These are phyloP conservation scores for Tachyglossus aculeatus DNA, from an alignment of 2,797 vertebrate genomes.

Conservation along the genomic window DNA sequence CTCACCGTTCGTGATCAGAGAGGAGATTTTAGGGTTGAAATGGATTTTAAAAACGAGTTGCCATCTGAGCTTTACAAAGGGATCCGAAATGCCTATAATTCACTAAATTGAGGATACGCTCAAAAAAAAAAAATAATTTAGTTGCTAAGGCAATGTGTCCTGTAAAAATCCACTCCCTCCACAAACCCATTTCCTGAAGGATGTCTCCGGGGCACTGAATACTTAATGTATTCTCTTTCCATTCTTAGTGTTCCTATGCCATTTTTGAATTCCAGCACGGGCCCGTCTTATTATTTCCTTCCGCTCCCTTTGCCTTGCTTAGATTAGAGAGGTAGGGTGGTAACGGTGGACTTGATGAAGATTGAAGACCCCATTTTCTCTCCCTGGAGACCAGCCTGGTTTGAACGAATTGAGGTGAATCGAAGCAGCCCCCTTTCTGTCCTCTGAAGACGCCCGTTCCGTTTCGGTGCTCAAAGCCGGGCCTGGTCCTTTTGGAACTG, in stretches of 20 bases:
- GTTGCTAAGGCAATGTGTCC: conserved; percentile 33
- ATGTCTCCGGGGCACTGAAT: conserved; percentile 41
- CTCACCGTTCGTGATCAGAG: conserved; percentile 28
- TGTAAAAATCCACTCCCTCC: conserved; percentile 7
- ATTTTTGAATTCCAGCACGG: conserved; percentile 26
- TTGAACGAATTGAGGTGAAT: conserved; percentile 53
- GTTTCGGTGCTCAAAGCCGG: conserved; percentile 39
- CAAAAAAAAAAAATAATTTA: conserved; percentile 28
- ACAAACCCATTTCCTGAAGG: conserved; percentile 29
- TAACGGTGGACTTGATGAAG: conserved; percentile 66
- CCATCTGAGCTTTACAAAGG: conserved; percentile 31
- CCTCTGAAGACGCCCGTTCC: conserved; percentile 56
- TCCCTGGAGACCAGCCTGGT: conserved; percentile 52
- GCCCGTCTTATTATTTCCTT: conserved; percentile 42
- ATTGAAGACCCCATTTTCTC: conserved; percentile 64
- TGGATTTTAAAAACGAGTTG: conserved; percentile 37
- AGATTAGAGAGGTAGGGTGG: conserved; percentile 65
- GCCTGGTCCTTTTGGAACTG: conserved; percentile 36
- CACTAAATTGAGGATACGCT: conserved; percentile 38
- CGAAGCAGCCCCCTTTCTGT: conserved; percentile 43
- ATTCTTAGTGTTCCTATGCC: background rate
- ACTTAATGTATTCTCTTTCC: conserved; percentile 17
- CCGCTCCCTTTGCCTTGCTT: conserved; percentile 43
- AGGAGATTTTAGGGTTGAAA: conserved; percentile 27
- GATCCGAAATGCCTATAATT: conserved; percentile 19